A percentile compares a stretch with the other conserved stretches of the same genome.
Evolutionary conservation across 2,797 vertebrate genomes (phyloP).

Genomic region (Pseudotriccus pelzelni): DNA sequence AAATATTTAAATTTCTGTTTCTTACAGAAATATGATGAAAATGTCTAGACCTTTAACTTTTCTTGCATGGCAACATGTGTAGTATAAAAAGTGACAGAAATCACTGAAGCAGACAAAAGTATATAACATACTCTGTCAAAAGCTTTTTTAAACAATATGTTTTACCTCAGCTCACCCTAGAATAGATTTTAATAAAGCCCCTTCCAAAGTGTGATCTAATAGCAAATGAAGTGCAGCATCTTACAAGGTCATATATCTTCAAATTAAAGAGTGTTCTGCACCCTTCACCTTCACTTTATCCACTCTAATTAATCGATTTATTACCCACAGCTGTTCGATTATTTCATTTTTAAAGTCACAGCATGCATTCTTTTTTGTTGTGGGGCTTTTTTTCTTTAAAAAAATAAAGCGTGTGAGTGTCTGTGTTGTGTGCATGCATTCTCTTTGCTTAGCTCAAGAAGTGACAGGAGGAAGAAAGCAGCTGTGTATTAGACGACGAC

Average conservation of each 20-base stretch:
- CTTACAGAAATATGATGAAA: slow-evolving; percentile 63
- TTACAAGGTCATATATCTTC: slow-evolving; percentile 63
- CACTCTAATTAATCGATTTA: slow-evolving; percentile 60
- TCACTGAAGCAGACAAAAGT: slow-evolving; percentile 63
- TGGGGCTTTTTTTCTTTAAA: neutral
- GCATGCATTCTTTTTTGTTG: neutral
- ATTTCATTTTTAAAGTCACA: slow-evolving; percentile 38
- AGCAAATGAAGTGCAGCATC: slow-evolving; percentile 62
- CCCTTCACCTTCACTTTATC: slow-evolving; percentile 62
- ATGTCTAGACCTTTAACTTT: slow-evolving; percentile 67
- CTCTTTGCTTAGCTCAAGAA: slow-evolving; percentile 27
- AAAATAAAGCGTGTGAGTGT: neutral
- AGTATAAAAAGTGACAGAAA: slow-evolving; percentile 58
- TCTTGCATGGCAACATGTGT: slow-evolving; percentile 42
- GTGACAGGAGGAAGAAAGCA: slow-evolving; percentile 30
- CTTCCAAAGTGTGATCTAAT: slow-evolving; percentile 60
- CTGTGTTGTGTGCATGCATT: neutral
- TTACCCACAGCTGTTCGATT: slow-evolving; percentile 26
- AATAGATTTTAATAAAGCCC: slow-evolving; percentile 61
- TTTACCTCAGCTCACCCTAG: slow-evolving; percentile 59
- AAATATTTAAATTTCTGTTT: slow-evolving; percentile 67
- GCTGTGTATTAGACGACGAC: neutral
- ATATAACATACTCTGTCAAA: slow-evolving; percentile 57
- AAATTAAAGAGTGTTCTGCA: slow-evolving; percentile 48
- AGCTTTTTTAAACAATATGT: slow-evolving; percentile 58